Conservation (phyloP, 2,888 invertebrate species). For the Nephrotoma appendiculata region DNA sequence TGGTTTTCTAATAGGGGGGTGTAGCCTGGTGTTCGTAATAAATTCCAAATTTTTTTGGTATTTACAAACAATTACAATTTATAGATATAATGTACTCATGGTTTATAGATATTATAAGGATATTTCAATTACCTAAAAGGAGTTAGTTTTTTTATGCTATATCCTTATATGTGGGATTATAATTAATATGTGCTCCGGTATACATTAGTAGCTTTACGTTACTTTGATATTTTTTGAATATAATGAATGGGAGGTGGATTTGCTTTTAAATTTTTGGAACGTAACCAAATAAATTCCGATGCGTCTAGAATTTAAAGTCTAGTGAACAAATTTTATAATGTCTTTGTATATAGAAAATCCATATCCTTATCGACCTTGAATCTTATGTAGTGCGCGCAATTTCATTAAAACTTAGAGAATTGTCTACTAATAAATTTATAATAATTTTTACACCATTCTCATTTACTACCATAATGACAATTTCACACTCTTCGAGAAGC, state of each 20-base stretch:
- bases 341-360: not conserved
- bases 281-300: not conserved
- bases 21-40: not conserved
- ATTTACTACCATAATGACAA: not conserved
- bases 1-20: not conserved
- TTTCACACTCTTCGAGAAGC: not conserved
- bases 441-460: not conserved
- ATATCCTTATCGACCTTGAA: not conserved
- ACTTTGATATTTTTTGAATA: not conserved
- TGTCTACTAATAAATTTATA: not conserved
- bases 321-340: not conserved
- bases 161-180: not conserved
- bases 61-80: not conserved
- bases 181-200: not conserved
- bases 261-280: not conserved
- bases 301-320: not conserved
- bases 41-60: not conserved
- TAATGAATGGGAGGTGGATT: not conserved
- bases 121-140: not conserved
- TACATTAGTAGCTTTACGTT: not conserved
- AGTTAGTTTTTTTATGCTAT: not conserved
- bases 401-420: not conserved
- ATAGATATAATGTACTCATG: not conserved
- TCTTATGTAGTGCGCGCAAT: not conserved
- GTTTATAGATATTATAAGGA: not conserved